Percentiles rank a stretch among this genome's conserved stretches.
These are phyloP conservation scores for Corynorhinus townsendii DNA, from an alignment of 2,113 vertebrate genomes.

Conservation along the genomic window DNA sequence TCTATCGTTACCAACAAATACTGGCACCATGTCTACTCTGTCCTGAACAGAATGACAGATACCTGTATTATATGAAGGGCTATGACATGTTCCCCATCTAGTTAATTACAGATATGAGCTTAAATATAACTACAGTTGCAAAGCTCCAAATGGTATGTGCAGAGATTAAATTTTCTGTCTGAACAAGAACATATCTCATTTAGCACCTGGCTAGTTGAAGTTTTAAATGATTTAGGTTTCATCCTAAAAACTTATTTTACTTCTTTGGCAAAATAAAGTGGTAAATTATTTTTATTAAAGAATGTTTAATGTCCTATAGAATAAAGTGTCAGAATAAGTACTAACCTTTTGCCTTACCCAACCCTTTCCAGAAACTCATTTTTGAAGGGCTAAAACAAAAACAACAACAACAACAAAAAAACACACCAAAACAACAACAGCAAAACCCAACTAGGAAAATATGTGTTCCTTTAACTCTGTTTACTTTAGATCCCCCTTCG, in stretches of 20 bases:
- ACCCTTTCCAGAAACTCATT: not conserved
- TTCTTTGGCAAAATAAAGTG: not conserved
- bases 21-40: not conserved
- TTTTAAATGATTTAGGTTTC: not conserved
- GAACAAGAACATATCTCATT: not conserved
- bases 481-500: not conserved
- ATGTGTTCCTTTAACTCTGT: not conserved
- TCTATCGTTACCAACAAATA: not conserved
- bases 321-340: not conserved
- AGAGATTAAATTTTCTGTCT: not conserved
- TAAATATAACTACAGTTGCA: not conserved
- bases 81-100: not conserved
- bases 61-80: not conserved
- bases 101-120: not conserved
- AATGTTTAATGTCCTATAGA: not conserved
- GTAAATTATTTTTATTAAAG: slow-evolving; percentile 30
- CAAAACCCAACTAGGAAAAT: slow-evolving; percentile 10
- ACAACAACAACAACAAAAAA: not conserved
- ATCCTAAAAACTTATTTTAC: not conserved
- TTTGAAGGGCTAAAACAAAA: not conserved
- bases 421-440: not conserved
- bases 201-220: not conserved
- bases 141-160: not conserved
- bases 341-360: not conserved
- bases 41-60: not conserved